A percentile compares a stretch with the other conserved stretches of the same genome.
These are phyloP conservation scores for Leptocoma aspasia DNA, from an alignment of 2,113 vertebrate genomes.

Conservation along the genomic window DNA sequence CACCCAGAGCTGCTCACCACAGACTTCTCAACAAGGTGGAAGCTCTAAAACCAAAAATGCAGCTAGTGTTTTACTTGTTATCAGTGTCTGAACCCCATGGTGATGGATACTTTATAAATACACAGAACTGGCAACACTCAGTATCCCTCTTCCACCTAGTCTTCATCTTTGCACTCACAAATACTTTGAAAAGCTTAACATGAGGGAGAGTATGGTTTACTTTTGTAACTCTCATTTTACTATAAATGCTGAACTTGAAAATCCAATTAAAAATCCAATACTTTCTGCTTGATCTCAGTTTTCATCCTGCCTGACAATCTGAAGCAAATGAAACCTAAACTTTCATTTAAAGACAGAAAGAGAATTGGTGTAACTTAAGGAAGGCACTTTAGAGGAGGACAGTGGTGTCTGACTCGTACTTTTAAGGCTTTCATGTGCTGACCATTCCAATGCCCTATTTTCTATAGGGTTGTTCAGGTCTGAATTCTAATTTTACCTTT, in stretches of 20 bases:
- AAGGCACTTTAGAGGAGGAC: neutral
- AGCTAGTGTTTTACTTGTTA: neutral
- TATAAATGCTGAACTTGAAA: neutral
- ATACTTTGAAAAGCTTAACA: neutral
- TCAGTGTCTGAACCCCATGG: neutral
- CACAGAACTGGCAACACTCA: neutral
- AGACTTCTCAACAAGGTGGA: neutral
- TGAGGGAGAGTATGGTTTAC: neutral
- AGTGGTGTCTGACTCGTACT: neutral
- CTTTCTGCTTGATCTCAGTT: neutral
- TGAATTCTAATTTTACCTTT: neutral
- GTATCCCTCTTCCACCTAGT: neutral
- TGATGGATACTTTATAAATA: neutral
- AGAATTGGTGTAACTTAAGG: neutral
- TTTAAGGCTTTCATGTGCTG: neutral
- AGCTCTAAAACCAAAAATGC: neutral
- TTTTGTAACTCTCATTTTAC: neutral
- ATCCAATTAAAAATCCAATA: slow-evolving; percentile 4
- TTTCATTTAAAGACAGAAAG: neutral
- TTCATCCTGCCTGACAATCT: neutral
- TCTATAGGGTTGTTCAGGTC: neutral
- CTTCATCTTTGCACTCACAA: neutral
- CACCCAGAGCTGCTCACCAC: neutral
- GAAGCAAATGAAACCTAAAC: neutral
- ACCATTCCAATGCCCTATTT: neutral